phyloP scores from a whole-genome alignment of 2,888 invertebrate genomes.

The Tenodera sinensis region DNA sequence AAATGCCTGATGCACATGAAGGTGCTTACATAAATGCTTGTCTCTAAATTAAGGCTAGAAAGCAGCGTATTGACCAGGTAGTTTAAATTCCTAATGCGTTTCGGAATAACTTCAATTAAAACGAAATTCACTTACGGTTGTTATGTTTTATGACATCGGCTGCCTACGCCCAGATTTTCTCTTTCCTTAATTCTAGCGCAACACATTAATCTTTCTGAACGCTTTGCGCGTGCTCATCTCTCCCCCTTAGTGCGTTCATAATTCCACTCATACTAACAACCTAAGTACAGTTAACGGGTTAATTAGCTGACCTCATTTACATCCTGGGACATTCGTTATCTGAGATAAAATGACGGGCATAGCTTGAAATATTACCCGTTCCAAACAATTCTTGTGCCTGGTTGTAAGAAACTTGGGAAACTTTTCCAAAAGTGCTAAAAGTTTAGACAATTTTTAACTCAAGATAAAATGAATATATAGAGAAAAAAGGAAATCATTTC shows the following conservation, averaged over 20 bases:
- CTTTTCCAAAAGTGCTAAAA: too few relatives aligned
- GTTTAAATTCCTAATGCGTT: neutral
- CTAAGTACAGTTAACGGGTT: neutral
- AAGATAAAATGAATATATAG: too few relatives aligned
- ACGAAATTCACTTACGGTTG: neutral
- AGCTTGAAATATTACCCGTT: too few relatives aligned
- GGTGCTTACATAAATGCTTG: too few relatives aligned
- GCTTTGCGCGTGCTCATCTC: neutral
- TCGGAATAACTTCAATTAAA: neutral
- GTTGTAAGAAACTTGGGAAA: too few relatives aligned
- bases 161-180: neutral
- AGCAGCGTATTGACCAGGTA: neutral
- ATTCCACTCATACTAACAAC: neutral
- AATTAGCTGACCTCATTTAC: neutral
- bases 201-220: neutral
- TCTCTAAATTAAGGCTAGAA: too few relatives aligned
- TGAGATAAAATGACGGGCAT: too few relatives aligned
- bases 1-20: too few relatives aligned
- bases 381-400: too few relatives aligned
- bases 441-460: too few relatives aligned
- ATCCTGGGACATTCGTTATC: neutral
- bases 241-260: neutral
- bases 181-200: neutral
- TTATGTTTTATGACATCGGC: neutral
- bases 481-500: too few relatives aligned